A percentile compares a stretch with the other conserved stretches of the same genome.
Evolutionary conservation across 2,888 invertebrate genomes (phyloP).

Genomic region (Melinopterus prodromus): DNA sequence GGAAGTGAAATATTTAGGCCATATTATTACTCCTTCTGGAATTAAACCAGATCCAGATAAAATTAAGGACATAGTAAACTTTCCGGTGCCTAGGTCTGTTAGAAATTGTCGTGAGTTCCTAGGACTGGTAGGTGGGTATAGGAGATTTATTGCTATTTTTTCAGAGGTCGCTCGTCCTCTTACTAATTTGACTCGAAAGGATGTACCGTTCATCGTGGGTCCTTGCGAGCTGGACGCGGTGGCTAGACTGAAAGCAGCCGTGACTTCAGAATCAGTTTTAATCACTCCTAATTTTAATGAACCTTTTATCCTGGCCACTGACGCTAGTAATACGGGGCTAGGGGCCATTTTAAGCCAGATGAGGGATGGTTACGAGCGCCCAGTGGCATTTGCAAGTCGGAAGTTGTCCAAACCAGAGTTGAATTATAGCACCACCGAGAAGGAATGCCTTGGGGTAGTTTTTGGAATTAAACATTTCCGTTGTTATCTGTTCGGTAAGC

Average conservation of each 20-base stretch:
- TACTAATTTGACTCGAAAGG: constrained; percentile 36
- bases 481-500: constrained; percentile 44
- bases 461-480: constrained; percentile 43
- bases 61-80: constrained; percentile 33
- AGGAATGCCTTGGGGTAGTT: constrained; percentile 44
- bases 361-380: neutral
- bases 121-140: constrained; percentile 53
- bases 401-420: constrained; percentile 38
- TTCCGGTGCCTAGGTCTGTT: constrained; percentile 29
- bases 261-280: neutral
- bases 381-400: constrained; percentile 42
- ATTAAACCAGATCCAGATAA: constrained; percentile 45
- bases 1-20: constrained; percentile 50
- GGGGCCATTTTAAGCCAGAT: neutral
- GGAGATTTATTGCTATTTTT: constrained; percentile 54
- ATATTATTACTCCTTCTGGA: constrained; percentile 47
- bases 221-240: neutral
- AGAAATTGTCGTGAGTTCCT: constrained; percentile 46
- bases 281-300: constrained; percentile 16
- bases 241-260: neutral
- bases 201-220: neutral
- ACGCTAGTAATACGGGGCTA: constrained; percentile 34
- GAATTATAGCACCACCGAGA: constrained; percentile 43
- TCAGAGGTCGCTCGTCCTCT: constrained; percentile 48
- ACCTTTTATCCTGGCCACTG: constrained; percentile 27